Evolutionary conservation across 2,113 vertebrate genomes (phyloP).

Genomic region (Morphnarchus princeps): DNA sequence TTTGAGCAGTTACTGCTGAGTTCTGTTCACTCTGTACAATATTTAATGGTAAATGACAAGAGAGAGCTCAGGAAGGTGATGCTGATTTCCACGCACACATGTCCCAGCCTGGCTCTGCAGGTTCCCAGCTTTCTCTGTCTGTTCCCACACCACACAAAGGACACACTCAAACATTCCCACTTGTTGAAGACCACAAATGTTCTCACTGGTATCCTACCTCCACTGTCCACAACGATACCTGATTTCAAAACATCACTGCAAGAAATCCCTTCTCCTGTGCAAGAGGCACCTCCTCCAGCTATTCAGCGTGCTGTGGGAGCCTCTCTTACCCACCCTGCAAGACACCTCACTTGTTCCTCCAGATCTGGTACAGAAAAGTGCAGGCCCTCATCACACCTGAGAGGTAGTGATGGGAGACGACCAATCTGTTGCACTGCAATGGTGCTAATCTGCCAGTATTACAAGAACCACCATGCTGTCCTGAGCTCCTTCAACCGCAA

Average conservation of each 20-base stretch:
- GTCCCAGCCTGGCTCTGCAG: neutral
- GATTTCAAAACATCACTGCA: neutral
- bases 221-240: neutral
- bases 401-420: neutral
- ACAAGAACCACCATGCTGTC: neutral
- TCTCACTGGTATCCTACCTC: neutral
- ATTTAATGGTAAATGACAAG: fast-evolving
- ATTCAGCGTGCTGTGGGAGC: fast-evolving
- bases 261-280: neutral
- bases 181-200: neutral
- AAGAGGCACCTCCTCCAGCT: neutral
- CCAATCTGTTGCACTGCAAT: neutral
- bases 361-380: neutral
- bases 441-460: neutral
- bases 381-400: neutral
- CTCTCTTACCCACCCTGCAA: too few relatives aligned
- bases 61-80: neutral
- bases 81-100: neutral
- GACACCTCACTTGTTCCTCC: neutral
- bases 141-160: neutral
- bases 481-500: neutral
- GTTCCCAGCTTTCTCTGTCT: neutral
- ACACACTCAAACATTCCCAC: neutral
- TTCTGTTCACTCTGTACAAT: neutral
- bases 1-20: neutral